A percentile compares a stretch with the other conserved stretches of the same genome.
Evolutionary conservation across 2,797 vertebrate genomes (phyloP).

Genomic region (Gobio occitaniae): DNA sequence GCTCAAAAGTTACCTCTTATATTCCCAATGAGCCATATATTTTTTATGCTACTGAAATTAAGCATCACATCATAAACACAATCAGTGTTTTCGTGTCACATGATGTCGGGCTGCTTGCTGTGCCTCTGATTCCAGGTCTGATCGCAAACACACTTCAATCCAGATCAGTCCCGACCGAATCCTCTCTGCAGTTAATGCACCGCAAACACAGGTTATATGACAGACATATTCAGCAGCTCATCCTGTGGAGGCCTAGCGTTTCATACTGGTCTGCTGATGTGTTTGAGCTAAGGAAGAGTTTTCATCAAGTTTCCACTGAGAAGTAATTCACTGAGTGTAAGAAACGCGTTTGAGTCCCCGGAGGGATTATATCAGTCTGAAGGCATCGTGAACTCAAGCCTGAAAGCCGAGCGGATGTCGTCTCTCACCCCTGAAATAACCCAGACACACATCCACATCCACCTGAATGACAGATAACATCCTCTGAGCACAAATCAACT

Average conservation of each 20-base stretch:
- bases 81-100: background rate
- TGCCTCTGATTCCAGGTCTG: constrained; percentile 3
- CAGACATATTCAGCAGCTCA: background rate
- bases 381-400: constrained; percentile 27
- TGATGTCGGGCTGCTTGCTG: background rate
- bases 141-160: background rate
- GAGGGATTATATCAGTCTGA: constrained; percentile 22
- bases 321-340: constrained; percentile 31
- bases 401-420: constrained; percentile 21
- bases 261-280: constrained; percentile 5
- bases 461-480: constrained; percentile 31
- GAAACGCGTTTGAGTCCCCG: background rate
- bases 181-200: background rate
- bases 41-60: background rate
- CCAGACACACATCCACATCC: constrained; percentile 33
- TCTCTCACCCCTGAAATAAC: constrained; percentile 39
- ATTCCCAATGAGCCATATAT: background rate
- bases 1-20: background rate
- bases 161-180: background rate
- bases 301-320: constrained; percentile 20
- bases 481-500: background rate
- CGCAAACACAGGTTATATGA: background rate
- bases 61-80: background rate
- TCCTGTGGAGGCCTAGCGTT: background rate
- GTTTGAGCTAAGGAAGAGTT: background rate